Percentiles rank a stretch among this genome's conserved stretches.
phyloP scores from a whole-genome alignment of 2,888 invertebrate species.

The Colostygia pectinataria region DNA sequence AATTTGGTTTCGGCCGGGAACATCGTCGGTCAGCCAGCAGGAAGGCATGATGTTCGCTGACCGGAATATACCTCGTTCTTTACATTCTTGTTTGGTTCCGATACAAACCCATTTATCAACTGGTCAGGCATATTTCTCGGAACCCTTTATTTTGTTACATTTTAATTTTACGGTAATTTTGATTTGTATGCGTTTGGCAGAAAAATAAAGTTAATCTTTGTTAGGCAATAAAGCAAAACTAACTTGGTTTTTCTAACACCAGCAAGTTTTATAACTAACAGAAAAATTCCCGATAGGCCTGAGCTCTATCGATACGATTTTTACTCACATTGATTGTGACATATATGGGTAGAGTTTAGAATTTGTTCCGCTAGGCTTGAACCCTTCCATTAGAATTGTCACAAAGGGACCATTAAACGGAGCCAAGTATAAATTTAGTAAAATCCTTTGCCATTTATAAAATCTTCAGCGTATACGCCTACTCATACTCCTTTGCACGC shows the following conservation, averaged over 20 bases:
- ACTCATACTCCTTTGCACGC: slow-evolving; percentile 26
- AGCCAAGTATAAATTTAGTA: slow-evolving; percentile 50
- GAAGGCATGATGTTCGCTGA: slow-evolving; percentile 54
- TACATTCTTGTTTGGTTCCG: slow-evolving; percentile 35
- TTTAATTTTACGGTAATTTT: slow-evolving; percentile 16
- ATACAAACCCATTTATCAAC: slow-evolving; percentile 46
- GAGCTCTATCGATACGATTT: slow-evolving; percentile 46
- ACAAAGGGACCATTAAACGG: slow-evolving; percentile 56
- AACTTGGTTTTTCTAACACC: too few relatives aligned
- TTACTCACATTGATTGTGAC: slow-evolving; percentile 55
- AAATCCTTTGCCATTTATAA: slow-evolving; percentile 46
- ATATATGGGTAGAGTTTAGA: slow-evolving; percentile 51
- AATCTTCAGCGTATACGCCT: slow-evolving; percentile 35
- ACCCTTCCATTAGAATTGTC: slow-evolving; percentile 58
- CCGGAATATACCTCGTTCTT: slow-evolving; percentile 55
- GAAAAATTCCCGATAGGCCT: slow-evolving; percentile 20
- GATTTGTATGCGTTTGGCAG: too few relatives aligned
- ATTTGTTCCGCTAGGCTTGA: slow-evolving; percentile 45
- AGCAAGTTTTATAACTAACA: too few relatives aligned
- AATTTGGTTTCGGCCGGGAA: slow-evolving; percentile 50
- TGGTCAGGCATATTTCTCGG: slow-evolving; percentile 38
- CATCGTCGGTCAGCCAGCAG: slow-evolving; percentile 44
- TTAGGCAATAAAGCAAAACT: slow-evolving; percentile 5
- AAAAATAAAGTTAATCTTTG: too few relatives aligned
- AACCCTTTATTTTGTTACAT: too few relatives aligned